phyloP scores from a whole-genome alignment of 2,797 vertebrate species.

The Rhinichthys osculus region DNA sequence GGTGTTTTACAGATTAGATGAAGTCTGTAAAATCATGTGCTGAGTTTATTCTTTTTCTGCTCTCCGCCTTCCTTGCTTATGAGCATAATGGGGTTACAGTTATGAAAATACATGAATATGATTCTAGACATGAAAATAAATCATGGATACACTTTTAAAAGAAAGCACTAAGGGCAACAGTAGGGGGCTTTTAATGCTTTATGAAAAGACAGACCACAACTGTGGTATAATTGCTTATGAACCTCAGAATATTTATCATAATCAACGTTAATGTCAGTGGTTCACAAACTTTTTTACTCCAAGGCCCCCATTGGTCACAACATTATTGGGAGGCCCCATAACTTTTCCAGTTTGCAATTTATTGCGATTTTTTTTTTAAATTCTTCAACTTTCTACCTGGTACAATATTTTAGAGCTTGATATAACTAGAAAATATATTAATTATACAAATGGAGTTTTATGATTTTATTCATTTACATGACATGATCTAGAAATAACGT shows the following conservation, averaged over 20 bases:
- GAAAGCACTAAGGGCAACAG: not conserved
- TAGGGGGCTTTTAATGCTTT: not conserved
- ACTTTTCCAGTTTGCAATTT: not conserved
- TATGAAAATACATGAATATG: not conserved
- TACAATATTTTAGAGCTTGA: not conserved
- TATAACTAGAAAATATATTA: not conserved
- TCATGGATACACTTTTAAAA: not conserved
- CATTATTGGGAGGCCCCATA: not conserved
- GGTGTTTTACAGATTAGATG: not conserved
- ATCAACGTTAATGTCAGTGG: not conserved
- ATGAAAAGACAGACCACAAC: not conserved
- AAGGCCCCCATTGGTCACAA: not conserved
- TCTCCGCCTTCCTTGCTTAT: not conserved
- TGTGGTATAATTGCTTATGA: not conserved
- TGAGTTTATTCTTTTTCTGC: not conserved
- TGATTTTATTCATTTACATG: not conserved
- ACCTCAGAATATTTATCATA: not conserved
- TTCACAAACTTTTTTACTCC: not conserved
- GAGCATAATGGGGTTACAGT: not conserved
- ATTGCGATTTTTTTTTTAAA: no score
- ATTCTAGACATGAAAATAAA: constrained; percentile 1
- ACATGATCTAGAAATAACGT: not conserved
- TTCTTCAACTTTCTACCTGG: not conserved
- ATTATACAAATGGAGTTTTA: not conserved
- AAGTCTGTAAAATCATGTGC: not conserved